Conservation (phyloP, 2,888 invertebrate genomes). For the Lottia gigantea region DNA sequence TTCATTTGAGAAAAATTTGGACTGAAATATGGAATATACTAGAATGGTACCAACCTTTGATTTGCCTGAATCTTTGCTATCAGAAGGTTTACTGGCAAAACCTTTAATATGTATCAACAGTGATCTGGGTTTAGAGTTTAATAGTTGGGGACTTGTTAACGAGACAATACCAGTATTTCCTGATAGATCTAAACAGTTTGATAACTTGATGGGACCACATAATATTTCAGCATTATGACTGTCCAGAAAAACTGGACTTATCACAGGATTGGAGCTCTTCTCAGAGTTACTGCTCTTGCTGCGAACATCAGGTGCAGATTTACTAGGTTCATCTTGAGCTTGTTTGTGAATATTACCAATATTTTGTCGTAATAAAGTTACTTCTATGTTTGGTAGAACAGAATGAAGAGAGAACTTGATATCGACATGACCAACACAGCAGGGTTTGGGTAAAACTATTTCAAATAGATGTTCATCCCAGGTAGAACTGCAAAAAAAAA, state of each 20-base stretch:
- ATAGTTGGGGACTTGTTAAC: slow-evolving; percentile 80
- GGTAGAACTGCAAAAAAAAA: slow-evolving; percentile 73
- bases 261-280: slow-evolving; percentile 41
- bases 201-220: slow-evolving; percentile 87
- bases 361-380: slow-evolving; percentile 79
- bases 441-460: slow-evolving; percentile 82
- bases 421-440: slow-evolving; percentile 87
- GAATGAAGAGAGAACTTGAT: slow-evolving; percentile 86
- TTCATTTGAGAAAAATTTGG: background rate
- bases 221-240: slow-evolving; percentile 90
- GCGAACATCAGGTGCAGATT: slow-evolving; percentile 5
- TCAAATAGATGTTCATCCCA: slow-evolving; percentile 95
- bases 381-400: slow-evolving; percentile 78
- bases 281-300: slow-evolving; percentile 14
- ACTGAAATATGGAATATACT: background rate
- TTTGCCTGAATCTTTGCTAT: slow-evolving; percentile 37
- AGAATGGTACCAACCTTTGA: slow-evolving; percentile 24
- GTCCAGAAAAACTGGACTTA: slow-evolving; percentile 78
- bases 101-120: slow-evolving; percentile 65
- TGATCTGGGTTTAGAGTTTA: slow-evolving; percentile 62
- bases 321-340: slow-evolving; percentile 61
- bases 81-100: slow-evolving; percentile 38
- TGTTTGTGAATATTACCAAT: slow-evolving; percentile 72
- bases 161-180: slow-evolving; percentile 87
- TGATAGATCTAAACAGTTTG: slow-evolving; percentile 84